These are phyloP conservation scores for Pseudococcus jackbeardsleyi DNA, from an alignment of 2,888 invertebrate species.

Conservation along the genomic window DNA sequence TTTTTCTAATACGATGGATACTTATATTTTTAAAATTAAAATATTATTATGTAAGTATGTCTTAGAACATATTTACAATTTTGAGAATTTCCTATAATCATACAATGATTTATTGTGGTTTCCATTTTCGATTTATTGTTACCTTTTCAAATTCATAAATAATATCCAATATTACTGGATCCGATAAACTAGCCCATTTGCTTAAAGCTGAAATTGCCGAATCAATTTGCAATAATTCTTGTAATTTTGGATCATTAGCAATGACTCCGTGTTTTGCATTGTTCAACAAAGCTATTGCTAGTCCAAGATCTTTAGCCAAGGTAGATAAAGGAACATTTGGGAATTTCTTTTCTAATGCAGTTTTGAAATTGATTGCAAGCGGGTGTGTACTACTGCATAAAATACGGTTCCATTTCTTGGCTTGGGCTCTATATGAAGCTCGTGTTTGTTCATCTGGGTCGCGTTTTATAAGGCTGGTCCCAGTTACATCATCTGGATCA, in stretches of 20 bases:
- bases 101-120: background rate
- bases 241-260: background rate
- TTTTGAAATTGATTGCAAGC: background rate
- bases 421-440: background rate
- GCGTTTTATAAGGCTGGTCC: background rate
- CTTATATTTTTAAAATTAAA: no score
- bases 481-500: background rate
- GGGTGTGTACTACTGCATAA: background rate
- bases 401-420: background rate
- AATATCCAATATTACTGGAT: background rate
- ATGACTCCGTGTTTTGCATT: background rate
- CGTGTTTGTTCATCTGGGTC: background rate
- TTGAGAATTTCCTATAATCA: background rate
- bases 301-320: background rate
- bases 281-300: background rate
- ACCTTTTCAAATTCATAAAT: background rate
- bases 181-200: background rate
- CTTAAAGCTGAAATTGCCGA: background rate
- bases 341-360: background rate
- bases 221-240: background rate
- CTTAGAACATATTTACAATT: background rate
- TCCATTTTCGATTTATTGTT: background rate
- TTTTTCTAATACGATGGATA: no score
- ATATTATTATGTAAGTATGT: no score
- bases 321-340: background rate